Evolutionary conservation across 2,113 vertebrate genomes (phyloP), one percentile per base, ranked within the genome.

Genomic region (Trichechus manatus): DNA sequence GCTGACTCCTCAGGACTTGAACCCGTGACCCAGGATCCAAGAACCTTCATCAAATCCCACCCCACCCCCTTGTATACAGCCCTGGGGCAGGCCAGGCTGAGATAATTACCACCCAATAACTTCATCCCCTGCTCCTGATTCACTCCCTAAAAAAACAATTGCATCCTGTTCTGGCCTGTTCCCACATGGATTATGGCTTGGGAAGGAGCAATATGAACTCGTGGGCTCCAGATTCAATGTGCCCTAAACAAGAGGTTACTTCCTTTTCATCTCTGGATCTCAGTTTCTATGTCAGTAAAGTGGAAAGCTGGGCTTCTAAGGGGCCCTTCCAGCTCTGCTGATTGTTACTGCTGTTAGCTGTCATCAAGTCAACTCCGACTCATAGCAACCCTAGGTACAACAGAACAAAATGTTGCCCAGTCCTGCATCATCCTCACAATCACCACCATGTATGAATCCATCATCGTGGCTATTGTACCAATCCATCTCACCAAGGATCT

Each of bases 51-150:
- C 78, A 59, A 33, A 63, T 75, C 78, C 47, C 64, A 78, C 33
- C 11, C 15, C 27, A 27, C 72, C n/a, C 33, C 53, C 70, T 66
- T 15, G 1, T 15, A 91, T 47, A 68, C 75, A 91, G 81, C 75
- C 83, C 39, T 27, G 64, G 59, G 85, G n/a, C 56, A 72, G 36
- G 15, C 27, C 66, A 44, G 19, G 53, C 44, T 56, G 14, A 68
- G 94, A 53, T 95, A 91, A 96, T 97, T 91, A 85, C 29, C 66
- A 53, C 27, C 50, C 27, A 63, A 19, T 63, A 81, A 59, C 66
- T 17, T 91, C 53, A n/a, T 6, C 39, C n/a, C 53, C 50, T 78
- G 36, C 31, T 87, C 70, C 87, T 97, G 90, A 97, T 88, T 97
- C 95, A 96, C 44, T 59, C 44, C n/a, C 9, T 79, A 22, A 64